Conservation (phyloP, 1,140 invertebrate species). For the Marisa cornuarietis region DNA sequence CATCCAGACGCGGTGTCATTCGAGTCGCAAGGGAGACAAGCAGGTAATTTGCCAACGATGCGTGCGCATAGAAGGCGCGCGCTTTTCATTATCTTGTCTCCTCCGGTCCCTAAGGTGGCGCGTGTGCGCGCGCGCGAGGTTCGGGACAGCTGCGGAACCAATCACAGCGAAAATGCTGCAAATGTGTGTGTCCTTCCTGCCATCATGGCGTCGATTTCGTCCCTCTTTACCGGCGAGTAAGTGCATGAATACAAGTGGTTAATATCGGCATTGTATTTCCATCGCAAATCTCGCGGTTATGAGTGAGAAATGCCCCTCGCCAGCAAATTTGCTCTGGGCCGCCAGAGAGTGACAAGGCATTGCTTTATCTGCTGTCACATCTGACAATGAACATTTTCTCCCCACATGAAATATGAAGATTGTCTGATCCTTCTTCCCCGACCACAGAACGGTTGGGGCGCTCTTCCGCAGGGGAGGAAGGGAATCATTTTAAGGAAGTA, state of each 20-base stretch:
- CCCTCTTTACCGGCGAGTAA: constrained; percentile 12
- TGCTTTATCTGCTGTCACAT: constrained; percentile 32
- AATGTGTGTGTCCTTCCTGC: constrained; percentile 13
- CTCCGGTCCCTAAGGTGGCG: background rate
- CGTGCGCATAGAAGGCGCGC: background rate
- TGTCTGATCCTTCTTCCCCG: constrained; percentile 23
- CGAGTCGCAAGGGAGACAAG: background rate
- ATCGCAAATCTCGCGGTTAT: constrained; percentile 14
- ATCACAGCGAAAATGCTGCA: constrained; percentile 8
- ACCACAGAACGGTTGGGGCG: too few relatives aligned
- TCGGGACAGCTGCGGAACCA: constrained; percentile 2
- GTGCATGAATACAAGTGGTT: constrained; percentile 27
- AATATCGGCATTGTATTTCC: constrained; percentile 23
- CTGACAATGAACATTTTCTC: constrained; percentile 33
- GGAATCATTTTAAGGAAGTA: too few relatives aligned
- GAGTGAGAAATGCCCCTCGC: constrained; percentile 26
- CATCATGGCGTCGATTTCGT: background rate
- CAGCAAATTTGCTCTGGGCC: constrained; percentile 26
- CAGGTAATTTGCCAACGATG: constrained; percentile 7
- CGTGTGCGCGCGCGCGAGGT: background rate
- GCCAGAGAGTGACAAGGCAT: constrained; percentile 25
- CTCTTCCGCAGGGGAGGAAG: too few relatives aligned
- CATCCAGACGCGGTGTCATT: background rate
- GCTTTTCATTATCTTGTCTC: constrained; percentile 15
- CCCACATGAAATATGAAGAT: constrained; percentile 33